phyloP scores from a whole-genome alignment of 2,113 vertebrate genomes.

The Oreocharis arfaki region DNA sequence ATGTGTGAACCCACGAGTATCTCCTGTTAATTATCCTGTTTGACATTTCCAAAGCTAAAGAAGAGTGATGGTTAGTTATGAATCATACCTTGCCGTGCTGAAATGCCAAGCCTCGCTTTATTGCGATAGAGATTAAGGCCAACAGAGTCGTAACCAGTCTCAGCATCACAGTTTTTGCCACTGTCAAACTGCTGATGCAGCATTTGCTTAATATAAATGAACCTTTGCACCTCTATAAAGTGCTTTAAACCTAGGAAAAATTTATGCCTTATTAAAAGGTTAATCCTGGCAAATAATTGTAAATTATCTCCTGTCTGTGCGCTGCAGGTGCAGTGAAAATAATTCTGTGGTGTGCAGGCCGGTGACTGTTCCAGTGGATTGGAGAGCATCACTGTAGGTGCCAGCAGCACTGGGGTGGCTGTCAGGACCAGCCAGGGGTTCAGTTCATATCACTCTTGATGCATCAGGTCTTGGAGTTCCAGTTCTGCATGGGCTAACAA shows the following conservation, averaged over 20 bases:
- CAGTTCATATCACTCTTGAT: not conserved
- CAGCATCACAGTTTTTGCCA: constrained; percentile 19
- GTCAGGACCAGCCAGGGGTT: not conserved
- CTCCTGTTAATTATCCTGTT: constrained; percentile 42
- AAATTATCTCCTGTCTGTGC: constrained; percentile 28
- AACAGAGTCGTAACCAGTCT: not conserved
- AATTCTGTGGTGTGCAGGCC: not conserved
- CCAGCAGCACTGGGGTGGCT: not conserved
- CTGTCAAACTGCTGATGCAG: constrained; percentile 56
- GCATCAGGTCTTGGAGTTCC: not conserved
- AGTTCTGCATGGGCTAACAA: not conserved
- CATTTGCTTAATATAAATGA: constrained; percentile 61
- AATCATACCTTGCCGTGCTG: constrained; percentile 21
- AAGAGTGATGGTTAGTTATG: constrained; percentile 33
- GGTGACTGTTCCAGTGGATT: not conserved
- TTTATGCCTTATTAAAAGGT: constrained; percentile 65
- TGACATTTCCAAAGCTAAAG: constrained; percentile 52
- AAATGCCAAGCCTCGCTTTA: constrained; percentile 39
- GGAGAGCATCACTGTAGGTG: not conserved
- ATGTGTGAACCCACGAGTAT: not conserved
- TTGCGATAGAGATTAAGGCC: constrained; percentile 24
- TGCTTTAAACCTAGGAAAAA: constrained; percentile 59
- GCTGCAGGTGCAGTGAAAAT: not conserved
- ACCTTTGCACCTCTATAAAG: constrained; percentile 54
- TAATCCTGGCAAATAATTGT: constrained; percentile 65